Base-by-base conservation (phyloP, 1,140 invertebrate genomes). In the Drosophila trapezifrons region DNA sequence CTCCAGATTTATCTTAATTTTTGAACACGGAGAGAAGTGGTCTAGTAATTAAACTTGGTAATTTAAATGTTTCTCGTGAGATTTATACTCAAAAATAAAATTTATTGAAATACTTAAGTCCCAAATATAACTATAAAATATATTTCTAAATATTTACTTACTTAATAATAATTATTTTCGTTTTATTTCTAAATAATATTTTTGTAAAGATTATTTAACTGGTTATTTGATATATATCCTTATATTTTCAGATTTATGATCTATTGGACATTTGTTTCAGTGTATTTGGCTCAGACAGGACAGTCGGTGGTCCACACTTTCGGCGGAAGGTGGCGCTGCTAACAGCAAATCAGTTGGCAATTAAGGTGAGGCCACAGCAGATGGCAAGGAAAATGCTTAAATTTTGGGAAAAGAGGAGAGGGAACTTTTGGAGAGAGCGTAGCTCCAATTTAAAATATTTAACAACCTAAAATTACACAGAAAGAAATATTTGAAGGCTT, bases 241-340 rank as follows among this genome's bases (percentile, higher is more conserved):
- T 10, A 27, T n/a, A 12, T 9, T 47, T 27, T 0, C 6, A 10
- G 0, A n/a, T 38, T 15, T 3, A 6, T 5, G 4, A 3, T 49
- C 4, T 13, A 20, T 15, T 4, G 3, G 7, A 2, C 13, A 20
- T 52, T 20, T 2, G 35, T 52, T 52, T 5, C 3, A 35, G 29
- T 35, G 49, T 35, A 35, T 35, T 52, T 58, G 37, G 40, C 40
- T 62, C 22, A 12, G 9, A 46, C 54, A 66, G 56, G 73, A 66
- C 38, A 54, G 38, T 73, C 46, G 67, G 76, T 78, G 77, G 77
- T 77, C 79, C 52, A 59, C 62, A 72, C 67, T 71, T 70, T 40
- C 17, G 47, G 67, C 66, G 51, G 65, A 71, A 71, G 66, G 67
- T 71, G 67, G 67, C 67, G 67, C 65, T 71, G 66, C 67, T 71